Conservation (phyloP, 64 coral and sea anemone species). For the Cladopsammia gracilis region DNA sequence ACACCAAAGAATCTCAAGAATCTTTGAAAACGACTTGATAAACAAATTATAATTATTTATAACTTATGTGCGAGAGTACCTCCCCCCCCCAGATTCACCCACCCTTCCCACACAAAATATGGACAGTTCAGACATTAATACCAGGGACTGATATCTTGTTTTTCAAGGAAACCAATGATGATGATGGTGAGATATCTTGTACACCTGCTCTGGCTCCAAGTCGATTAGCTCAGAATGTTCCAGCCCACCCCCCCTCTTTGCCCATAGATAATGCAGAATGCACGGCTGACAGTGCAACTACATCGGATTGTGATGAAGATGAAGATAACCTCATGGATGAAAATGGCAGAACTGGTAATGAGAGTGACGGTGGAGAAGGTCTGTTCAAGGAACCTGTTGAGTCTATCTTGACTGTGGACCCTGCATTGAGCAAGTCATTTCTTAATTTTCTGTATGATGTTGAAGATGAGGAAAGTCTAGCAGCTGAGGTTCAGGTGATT, state of each 20-base stretch:
- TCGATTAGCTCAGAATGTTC: constrained; percentile 52
- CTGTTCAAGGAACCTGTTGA: background rate
- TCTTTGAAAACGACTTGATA: too few species aligned
- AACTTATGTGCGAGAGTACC: too few species aligned
- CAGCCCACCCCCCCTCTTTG: background rate
- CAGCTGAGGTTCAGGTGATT: background rate
- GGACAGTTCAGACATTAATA: background rate
- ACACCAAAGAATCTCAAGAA: too few species aligned
- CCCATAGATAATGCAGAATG: background rate
- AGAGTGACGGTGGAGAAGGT: background rate
- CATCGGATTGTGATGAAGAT: background rate
- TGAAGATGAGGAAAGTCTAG: constrained; percentile 55
- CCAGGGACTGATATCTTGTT: background rate
- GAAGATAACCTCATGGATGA: background rate
- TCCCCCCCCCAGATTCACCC: too few species aligned
- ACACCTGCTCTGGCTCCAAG: constrained; percentile 89
- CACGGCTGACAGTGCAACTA: background rate
- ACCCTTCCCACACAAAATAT: too few species aligned
- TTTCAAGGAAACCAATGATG: constrained; percentile 50
- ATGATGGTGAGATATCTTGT: constrained; percentile 80
- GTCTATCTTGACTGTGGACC: background rate
- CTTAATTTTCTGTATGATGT: constrained; percentile 74
- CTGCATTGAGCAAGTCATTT: constrained; percentile 74
- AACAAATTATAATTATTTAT: too few species aligned
- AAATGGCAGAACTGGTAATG: background rate